Base-by-base conservation (phyloP, 1,140 invertebrate genomes). In the Drosophila rhopaloa region DNA sequence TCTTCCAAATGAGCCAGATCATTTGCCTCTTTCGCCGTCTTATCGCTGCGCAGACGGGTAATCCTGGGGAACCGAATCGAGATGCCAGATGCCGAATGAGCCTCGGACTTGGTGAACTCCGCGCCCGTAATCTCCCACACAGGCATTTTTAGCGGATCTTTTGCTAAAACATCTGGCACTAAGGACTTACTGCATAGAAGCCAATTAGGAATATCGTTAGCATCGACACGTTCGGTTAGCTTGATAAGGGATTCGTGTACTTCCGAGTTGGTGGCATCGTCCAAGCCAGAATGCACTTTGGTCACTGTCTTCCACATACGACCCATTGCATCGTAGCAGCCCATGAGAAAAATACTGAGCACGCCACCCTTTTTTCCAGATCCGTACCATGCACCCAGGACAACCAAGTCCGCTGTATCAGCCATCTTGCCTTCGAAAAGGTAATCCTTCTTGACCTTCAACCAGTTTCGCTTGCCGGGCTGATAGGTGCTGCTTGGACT, bases 371-470 rank as follows among this genome's bases (percentile, higher is more conserved):
- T 98, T 81, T 96, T 96, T 2, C 97, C 98, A 24, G 97, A 97
- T 78, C 98, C 98, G 93, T 96, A 98, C 96, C 97, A 98, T 29
- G 97, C 97, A 14, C 98, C 98, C 41, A 98, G 93, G 29, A 98
- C 97, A 9, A 98, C 96, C 73, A 99, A 94, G 94, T 98, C 98
- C 60, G 97, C 97, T 11, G 95, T 96, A 93, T 99, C 98, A 2
- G 98, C 97, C 96, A 98, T 98, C n/a, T 96, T 96, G 35, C 97
- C 98, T 66, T 95, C 96, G 91, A 96, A 96, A 14, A 98, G 93
- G 92, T 99, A 98, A 92, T 98, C 98, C 92, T 98, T 98, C 92
- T 99, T 99, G 40, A 99, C 95, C 94, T 99, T 99, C 46, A 98
- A 91, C 98, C 98, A 98, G 92, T 98, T 97, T 24, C 98, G 94